A percentile compares a stretch with the other conserved stretches of the same genome.
Conservation (phyloP, 2,797 vertebrate genomes). For the Telmatherina bonti region DNA sequence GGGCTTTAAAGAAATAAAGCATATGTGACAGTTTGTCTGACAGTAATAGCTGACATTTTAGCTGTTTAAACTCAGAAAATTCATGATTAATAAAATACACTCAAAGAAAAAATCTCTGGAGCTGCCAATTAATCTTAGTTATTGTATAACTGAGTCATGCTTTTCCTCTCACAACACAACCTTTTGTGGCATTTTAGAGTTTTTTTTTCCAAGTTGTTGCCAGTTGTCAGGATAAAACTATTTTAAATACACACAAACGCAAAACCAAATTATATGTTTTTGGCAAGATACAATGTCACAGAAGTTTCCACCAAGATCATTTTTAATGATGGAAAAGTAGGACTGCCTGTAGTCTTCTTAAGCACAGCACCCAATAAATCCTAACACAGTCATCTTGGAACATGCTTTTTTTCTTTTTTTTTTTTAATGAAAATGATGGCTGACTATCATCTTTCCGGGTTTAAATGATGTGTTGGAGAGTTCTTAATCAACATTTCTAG, state of each 20-base stretch:
- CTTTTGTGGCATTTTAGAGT: not conserved
- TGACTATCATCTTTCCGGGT: not conserved
- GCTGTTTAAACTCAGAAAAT: not conserved
- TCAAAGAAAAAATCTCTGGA: not conserved
- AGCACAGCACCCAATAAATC: not conserved
- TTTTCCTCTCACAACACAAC: not conserved
- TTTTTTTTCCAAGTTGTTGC: no score
- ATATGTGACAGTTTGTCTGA: no score
- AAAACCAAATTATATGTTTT: no score
- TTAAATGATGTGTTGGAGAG: not conserved
- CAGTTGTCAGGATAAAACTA: no score
- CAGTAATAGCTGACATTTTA: no score
- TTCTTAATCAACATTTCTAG: not conserved
- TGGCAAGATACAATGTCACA: not conserved
- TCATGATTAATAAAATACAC: not conserved
- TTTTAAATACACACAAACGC: no score
- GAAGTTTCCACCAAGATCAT: no score
- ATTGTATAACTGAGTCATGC: not conserved
- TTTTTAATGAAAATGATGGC: not conserved
- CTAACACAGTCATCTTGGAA: not conserved
- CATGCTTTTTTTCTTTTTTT: no score
- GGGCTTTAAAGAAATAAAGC: no score
- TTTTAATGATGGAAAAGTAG: no score
- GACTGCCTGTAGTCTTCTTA: no score
- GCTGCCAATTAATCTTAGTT: not conserved